Evolutionary conservation across 2,113 vertebrate genomes (phyloP).

Genomic region (Zootoca vivipara): DNA sequence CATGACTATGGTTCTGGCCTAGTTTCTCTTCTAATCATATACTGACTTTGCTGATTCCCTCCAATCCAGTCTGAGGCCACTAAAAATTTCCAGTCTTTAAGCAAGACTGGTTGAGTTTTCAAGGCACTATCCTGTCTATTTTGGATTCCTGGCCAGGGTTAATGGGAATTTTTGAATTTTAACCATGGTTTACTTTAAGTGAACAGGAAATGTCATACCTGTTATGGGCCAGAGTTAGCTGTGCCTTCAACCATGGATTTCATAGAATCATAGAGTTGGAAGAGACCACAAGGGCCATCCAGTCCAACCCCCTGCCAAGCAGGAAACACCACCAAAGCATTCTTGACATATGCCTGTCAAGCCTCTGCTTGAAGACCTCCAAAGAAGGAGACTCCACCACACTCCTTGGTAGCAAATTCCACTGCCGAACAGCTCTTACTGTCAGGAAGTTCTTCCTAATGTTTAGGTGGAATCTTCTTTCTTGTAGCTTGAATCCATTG

Average conservation of each 20-base stretch:
- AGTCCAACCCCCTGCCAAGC: too few relatives aligned
- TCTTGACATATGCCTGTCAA: too few relatives aligned
- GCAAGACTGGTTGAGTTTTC: not conserved
- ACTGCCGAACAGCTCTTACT: too few relatives aligned
- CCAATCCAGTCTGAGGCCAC: not conserved
- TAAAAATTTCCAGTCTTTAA: not conserved
- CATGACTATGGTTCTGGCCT: not conserved
- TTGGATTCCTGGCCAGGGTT: not conserved
- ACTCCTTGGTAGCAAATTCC: too few relatives aligned
- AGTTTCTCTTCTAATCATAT: not conserved
- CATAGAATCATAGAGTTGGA: too few relatives aligned
- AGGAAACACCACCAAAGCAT: too few relatives aligned
- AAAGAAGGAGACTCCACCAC: too few relatives aligned
- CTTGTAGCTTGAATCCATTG: too few relatives aligned
- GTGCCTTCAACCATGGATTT: not conserved
- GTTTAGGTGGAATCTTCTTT: too few relatives aligned
- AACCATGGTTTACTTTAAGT: not conserved
- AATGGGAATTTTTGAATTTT: not conserved
- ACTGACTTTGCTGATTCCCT: not conserved
- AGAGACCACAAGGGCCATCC: too few relatives aligned
- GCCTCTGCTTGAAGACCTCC: too few relatives aligned
- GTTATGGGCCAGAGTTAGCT: not conserved
- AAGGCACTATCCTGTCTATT: not conserved
- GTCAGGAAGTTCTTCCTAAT: too few relatives aligned
- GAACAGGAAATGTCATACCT: not conserved